Evolutionary conservation across 1,140 invertebrate species (phyloP).

Genomic region (Drosophila biarmipes): DNA sequence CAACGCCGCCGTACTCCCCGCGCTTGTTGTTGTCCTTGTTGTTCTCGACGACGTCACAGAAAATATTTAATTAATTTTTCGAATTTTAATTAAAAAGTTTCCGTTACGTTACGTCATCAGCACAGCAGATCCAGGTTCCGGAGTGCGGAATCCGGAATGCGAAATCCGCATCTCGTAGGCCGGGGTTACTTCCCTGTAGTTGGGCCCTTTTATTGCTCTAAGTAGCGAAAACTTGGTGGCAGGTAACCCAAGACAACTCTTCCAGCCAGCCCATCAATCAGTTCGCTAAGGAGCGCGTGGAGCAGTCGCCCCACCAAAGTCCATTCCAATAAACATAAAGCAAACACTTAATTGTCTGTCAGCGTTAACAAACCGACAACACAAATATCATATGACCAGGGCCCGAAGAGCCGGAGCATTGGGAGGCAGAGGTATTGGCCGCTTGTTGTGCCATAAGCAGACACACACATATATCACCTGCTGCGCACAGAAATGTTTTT

Average conservation of each 20-base stretch:
- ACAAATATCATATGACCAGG: slow-evolving; percentile 79
- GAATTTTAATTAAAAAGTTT: slow-evolving; percentile 83
- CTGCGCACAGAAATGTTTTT: slow-evolving; percentile 77
- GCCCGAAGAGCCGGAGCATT: slow-evolving; percentile 44
- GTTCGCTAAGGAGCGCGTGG: slow-evolving; percentile 64
- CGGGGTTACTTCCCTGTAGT: slow-evolving; percentile 36
- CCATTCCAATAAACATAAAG: slow-evolving; percentile 82
- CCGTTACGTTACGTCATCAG: slow-evolving; percentile 70
- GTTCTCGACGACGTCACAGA: slow-evolving; percentile 66
- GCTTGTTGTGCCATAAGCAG: slow-evolving; percentile 57
- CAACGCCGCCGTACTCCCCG: slow-evolving; percentile 27
- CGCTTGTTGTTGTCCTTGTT: slow-evolving; percentile 15
- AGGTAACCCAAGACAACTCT: slow-evolving; percentile 54
- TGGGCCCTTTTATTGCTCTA: slow-evolving; percentile 59
- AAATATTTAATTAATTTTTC: slow-evolving; percentile 83
- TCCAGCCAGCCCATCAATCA: slow-evolving; percentile 64
- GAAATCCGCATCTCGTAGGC: slow-evolving; percentile 23
- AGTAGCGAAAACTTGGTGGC: slow-evolving; percentile 65
- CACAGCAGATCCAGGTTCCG: slow-evolving; percentile 27
- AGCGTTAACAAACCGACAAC: slow-evolving; percentile 82
- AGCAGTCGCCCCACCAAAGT: slow-evolving; percentile 59
- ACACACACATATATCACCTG: slow-evolving; percentile 80
- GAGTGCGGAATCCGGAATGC: not conserved
- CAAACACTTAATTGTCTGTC: slow-evolving; percentile 82
- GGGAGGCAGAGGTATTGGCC: slow-evolving; percentile 27